Evolutionary conservation across 1,140 invertebrate species (phyloP), one percentile per base, ranked within the genome.

Genomic region (Euschistus heros): DNA sequence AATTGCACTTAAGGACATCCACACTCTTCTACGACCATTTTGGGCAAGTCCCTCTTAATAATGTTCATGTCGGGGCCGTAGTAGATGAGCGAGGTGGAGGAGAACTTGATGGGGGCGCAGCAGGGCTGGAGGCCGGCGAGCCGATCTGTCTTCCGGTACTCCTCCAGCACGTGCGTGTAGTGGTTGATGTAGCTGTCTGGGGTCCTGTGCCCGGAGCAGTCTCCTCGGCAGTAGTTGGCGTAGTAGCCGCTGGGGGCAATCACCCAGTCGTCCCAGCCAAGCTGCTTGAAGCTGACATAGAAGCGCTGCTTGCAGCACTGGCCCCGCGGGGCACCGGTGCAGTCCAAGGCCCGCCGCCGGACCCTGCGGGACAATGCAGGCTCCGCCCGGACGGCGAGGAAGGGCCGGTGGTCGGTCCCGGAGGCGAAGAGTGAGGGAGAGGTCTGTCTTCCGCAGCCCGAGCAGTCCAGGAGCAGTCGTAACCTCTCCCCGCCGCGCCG

Each of bases 11-110:
- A 68, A 37, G 91, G 89, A 78, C 94, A 97, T 63, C 93, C 92
- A 77, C 94, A 97, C 79, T 95, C 90, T 76, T 95, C 91, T 33
- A 96, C 91, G 67, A 94, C 89, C 92, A 97, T 97, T 80, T 94
- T 93, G 68, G 93, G 92, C 72, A 97, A 79, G 78, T 95, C 91
- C 69, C 91, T 82, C 76, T 94, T 94, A 74, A 96, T 91, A 73
- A 96, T 92, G 76, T 91, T 93, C 66, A 85, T 84, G 76, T 92
- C 86, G 57, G 88, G 86, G 67, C 91, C 91, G 77, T 93, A 93
- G 77, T 97, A 96, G 70, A 96, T 92, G 70, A 97, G 80, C 61
- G 91, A 92, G 82, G 96, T 89, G 71, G 90, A 84, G 27, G 89
- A 91, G 76, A 95, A 91, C 76, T 92, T 92, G 50, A 92, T 82